phyloP scores from a whole-genome alignment of 2,888 invertebrate species.

The Poecilus cupreus region DNA sequence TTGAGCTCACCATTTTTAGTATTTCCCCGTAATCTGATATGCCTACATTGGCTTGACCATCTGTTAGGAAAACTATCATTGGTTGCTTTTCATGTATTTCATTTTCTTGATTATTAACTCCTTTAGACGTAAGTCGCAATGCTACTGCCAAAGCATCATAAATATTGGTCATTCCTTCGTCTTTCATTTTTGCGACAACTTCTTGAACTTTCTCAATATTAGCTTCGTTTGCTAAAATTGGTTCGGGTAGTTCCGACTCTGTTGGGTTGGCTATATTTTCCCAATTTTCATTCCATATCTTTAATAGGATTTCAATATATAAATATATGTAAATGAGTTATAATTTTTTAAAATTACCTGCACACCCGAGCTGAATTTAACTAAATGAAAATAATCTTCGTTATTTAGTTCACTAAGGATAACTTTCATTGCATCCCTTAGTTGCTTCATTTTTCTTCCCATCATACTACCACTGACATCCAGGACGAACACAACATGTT shows the following conservation, averaged over 20 bases:
- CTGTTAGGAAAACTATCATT: constrained; percentile 64
- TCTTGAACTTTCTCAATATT: constrained; percentile 75
- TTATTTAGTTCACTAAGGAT: constrained; percentile 76
- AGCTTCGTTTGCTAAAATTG: constrained; percentile 70
- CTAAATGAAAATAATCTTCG: constrained; percentile 78
- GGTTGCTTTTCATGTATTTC: constrained; percentile 67
- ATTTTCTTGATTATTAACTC: not conserved
- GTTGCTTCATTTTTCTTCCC: constrained; percentile 71
- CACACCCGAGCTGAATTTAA: constrained; percentile 72
- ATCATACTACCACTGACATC: constrained; percentile 75
- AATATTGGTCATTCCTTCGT: constrained; percentile 78
- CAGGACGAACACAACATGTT: constrained; percentile 74
- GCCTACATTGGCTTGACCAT: constrained; percentile 67
- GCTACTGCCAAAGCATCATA: constrained; percentile 74
- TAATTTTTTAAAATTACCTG: constrained; percentile 42
- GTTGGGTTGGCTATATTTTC: too few species aligned
- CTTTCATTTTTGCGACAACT: constrained; percentile 73
- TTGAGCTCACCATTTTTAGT: not conserved
- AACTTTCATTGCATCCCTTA: constrained; percentile 76
- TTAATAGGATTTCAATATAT: not conserved
- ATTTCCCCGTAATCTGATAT: constrained; percentile 59
- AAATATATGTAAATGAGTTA: too few species aligned
- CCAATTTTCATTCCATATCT: too few species aligned
- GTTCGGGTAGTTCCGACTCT: too few species aligned
- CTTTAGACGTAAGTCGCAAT: constrained; percentile 70